Conservation (phyloP, 2,888 invertebrate species). For the Caenorhabditis sp. region DNA sequence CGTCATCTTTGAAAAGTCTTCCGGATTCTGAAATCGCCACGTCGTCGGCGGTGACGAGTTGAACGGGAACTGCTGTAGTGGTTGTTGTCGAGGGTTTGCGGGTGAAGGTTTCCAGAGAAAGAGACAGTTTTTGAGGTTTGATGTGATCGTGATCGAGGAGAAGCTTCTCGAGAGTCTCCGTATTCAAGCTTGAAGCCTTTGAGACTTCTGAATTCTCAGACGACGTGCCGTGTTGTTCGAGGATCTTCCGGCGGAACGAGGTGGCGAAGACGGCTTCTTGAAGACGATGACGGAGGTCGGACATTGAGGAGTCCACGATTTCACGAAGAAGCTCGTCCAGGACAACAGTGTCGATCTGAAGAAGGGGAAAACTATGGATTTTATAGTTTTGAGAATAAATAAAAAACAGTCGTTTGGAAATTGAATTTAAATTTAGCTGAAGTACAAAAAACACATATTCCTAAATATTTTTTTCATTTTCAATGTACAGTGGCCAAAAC, state of each 20-base stretch:
- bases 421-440: no score
- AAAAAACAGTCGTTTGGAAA: no score
- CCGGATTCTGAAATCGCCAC: slow-evolving; percentile 35
- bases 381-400: no score
- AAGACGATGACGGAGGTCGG: slow-evolving; percentile 58
- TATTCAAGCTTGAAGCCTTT: not conserved
- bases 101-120: slow-evolving; percentile 54
- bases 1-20: slow-evolving; percentile 48
- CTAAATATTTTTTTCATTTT: no score
- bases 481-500: no score
- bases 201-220: not conserved
- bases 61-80: slow-evolving; percentile 19
- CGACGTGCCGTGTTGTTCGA: slow-evolving; percentile 25
- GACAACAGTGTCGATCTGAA: slow-evolving; percentile 58
- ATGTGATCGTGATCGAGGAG: slow-evolving; percentile 55
- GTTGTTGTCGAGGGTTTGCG: slow-evolving; percentile 13
- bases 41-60: slow-evolving; percentile 49
- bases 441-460: no score
- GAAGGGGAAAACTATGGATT: no score
- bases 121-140: slow-evolving; percentile 49
- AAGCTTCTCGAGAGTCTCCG: slow-evolving; percentile 40
- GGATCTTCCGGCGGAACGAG: slow-evolving; percentile 54
- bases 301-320: slow-evolving; percentile 62
- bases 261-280: slow-evolving; percentile 66
- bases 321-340: slow-evolving; percentile 62